Base-by-base conservation (phyloP, 2,797 vertebrate species). In the Enteromius thamalakanensis region DNA sequence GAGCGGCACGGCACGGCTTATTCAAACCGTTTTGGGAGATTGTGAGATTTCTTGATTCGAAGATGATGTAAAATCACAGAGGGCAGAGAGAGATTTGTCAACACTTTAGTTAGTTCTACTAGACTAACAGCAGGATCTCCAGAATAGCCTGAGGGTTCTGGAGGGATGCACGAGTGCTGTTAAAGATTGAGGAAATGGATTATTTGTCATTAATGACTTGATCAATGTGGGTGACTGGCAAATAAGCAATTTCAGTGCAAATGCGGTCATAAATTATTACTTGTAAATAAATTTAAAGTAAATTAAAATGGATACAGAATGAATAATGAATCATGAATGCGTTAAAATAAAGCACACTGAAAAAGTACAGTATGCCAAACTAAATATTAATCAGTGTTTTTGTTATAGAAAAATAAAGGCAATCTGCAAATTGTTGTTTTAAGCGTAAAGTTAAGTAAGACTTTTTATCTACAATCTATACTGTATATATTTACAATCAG, bases 21-120 rank as follows among this genome's bases (percentile, higher is more conserved):
- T 58, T 75, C 72, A 40, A 23, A 23, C 32, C 32, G 21, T 75
- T 75, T 58, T 21, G 21, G 71, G 49, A 75, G 49, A 75, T 65
- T 53, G 72, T 0, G 72, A 75, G 72, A 75, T 67, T 75, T 37
- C 60, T 49, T 76, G 71, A 75, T 64, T 58, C 32, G 21, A 82
- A 4, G 29, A 23, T 58, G 72, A 75, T 8, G 72, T 58, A 37
- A 55, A 55, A 53, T 74, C 29, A 34, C 45, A 19, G 29, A n/a
- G 32, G 65, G 34, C 19, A 9, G 14, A 68, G 64, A 67, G 34
- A 68, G 34, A 68, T 68, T 8, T n/a, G 19, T 68, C 17, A 68
- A 40, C 34, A 37, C 8, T 68, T 68, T 21, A 21, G 29, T 10
- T 34, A 55, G 71, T 74, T 51, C 45, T 72, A 0, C 69, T 29